Percentiles rank a stretch among this genome's conserved stretches.
phyloP scores from a whole-genome alignment of 1,140 invertebrate species.

The Zaprionus camerounensis region DNA sequence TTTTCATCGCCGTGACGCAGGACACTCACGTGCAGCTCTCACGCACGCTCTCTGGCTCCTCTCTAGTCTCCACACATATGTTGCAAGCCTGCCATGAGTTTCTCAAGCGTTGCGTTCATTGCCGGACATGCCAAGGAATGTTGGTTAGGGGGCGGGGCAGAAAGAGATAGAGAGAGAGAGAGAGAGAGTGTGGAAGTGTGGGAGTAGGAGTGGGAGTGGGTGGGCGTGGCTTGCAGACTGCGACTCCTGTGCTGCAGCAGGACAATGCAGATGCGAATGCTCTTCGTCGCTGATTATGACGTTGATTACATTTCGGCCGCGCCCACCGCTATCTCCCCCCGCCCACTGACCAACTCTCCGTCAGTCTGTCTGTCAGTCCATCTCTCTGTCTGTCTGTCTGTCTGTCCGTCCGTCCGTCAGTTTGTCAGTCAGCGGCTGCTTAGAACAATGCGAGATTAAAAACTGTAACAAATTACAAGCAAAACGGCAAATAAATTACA shows the following conservation, averaged over 20 bases:
- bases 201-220: neutral
- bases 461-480: conserved; percentile 82
- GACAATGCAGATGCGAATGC: conserved; percentile 29
- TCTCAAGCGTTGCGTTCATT: conserved; percentile 46
- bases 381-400: conserved; percentile 12
- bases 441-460: conserved; percentile 81
- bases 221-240: neutral
- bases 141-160: neutral
- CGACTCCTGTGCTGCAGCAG: conserved; percentile 5
- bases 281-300: conserved; percentile 26
- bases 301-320: conserved; percentile 47
- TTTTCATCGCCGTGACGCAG: neutral
- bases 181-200: conserved; percentile 6
- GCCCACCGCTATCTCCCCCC: neutral
- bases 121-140: conserved; percentile 39
- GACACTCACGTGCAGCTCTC: neutral
- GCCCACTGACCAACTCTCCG: conserved; percentile 25
- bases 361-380: conserved; percentile 13
- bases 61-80: conserved; percentile 49
- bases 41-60: conserved; percentile 25
- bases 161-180: too few relatives aligned
- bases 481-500: conserved; percentile 81
- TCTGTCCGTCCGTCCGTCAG: conserved; percentile 40
- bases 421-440: conserved; percentile 59
- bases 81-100: conserved; percentile 42